A percentile compares a stretch with the other conserved stretches of the same genome.
phyloP scores from a whole-genome alignment of 2,113 vertebrate genomes.

The Phaethon lepturus region DNA sequence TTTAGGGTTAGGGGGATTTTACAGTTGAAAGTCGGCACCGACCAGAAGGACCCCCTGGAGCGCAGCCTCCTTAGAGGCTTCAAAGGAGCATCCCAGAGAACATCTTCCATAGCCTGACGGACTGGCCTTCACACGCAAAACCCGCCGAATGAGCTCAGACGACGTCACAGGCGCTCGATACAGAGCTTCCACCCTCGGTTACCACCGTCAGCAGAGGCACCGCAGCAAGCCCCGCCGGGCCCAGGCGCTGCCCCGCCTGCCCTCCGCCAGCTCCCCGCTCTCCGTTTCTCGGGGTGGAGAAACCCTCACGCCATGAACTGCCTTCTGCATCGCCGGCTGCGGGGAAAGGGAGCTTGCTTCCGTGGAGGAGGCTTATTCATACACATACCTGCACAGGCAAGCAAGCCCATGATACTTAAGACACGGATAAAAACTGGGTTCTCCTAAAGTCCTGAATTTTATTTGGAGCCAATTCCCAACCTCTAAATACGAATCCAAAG shows the following conservation, averaged over 20 bases:
- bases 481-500: not conserved
- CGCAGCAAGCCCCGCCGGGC: not conserved
- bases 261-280: not conserved
- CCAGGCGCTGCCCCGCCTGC: not conserved
- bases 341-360: not conserved
- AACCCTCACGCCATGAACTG: not conserved
- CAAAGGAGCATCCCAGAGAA: not conserved
- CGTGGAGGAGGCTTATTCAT: not conserved
- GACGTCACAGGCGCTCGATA: fast-evolving
- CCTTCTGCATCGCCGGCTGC: not conserved
- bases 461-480: not conserved
- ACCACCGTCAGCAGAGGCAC: not conserved
- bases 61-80: not conserved
- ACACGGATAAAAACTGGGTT: fast-evolving
- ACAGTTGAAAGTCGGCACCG: not conserved
- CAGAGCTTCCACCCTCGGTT: not conserved
- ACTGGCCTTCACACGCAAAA: not conserved
- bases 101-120: not conserved
- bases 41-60: not conserved
- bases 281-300: not conserved
- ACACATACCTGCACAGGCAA: fast-evolving
- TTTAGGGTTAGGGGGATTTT: not conserved
- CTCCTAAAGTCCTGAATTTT: not conserved
- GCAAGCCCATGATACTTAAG: too few species aligned
- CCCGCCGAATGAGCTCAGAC: not conserved